Base-by-base conservation (phyloP, 1,140 invertebrate species). In the Pogonomyrmex californicus region DNA sequence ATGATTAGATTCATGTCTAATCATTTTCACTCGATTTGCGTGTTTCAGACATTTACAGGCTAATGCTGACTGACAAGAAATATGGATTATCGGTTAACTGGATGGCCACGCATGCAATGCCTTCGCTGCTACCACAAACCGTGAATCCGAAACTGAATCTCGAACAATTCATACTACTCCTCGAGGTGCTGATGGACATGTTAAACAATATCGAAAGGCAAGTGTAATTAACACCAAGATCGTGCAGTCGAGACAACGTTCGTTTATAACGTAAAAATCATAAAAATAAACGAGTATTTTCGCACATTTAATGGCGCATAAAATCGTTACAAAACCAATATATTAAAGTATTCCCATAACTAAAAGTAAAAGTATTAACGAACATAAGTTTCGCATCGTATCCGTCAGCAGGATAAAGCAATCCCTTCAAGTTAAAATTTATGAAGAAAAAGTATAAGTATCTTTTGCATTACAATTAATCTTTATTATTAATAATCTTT, bases 111-210 rank as follows among this genome's bases (percentile, higher is more conserved):
- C 97, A 98, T 92, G 98, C 99, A 49, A 98, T 99, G 96, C 99
- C 99, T 0, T 97, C 98, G 9, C 95, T 99, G 7, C 97, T 99
- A 65, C 99, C 99, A 38, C 98, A 99, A 92, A 98, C 98, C 1
- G 97, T 99, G 58, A 99, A 99, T 94, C 98, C 98, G 1, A 97
- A 97, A 44, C 96, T 99, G 62, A 98, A 97, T 94, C 95, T 99
- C 90, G 98, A 99, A 81, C 98, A 99, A 94, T 99, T 99, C 94
- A 97, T 97, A 51, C 96, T 96, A 79, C 96, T 99, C 4, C 97
- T 99, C 89, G 98, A 98, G 95, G 98, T 99, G 6, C 95, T 99
- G n/a, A 97, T 99, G 91, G 98, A 99, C 89, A 99, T 99, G 98
- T 95, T 99, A 76, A 98, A 98, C 88, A 97, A 98, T 90, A 98